Base-by-base conservation (phyloP, 2,888 invertebrate genomes). In the Tortrix viridana region DNA sequence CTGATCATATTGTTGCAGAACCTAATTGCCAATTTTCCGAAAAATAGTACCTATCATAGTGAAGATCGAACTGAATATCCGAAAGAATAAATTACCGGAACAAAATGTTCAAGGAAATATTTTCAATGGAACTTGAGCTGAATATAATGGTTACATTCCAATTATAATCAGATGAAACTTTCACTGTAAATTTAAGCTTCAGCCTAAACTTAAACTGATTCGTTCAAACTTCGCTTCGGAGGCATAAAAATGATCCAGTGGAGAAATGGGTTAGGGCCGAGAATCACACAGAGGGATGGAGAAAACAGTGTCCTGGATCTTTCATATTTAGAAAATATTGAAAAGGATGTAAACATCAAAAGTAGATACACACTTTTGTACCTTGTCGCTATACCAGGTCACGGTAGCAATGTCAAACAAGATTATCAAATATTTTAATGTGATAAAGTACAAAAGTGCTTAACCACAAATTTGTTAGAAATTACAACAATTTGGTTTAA, bases 211-310 rank as follows among this genome's bases (percentile, higher is more conserved):
- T 46, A 52, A 52, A 26, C 26, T 38, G 50, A 50, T 56, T 46
- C 37, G 23, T 37, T 44, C 22, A 52, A 43, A 58, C 57, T 43
- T 41, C 41, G 52, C 22, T 57, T 47, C 20, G 41, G 61, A 20
- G 47, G 41, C 32, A 63, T 63, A 47, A 63, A 57, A 63, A 63
- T 53, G 20, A 57, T 47, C 47, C 62, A 23, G 14, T 26, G 32
- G 22, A n/a, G 38, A 62, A 57, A 57, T 62, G 47, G 62, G 62
- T 62, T 57, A 57, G 57, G 62, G 62, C 47, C 57, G 47, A 23
- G n/a, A 46, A 38, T 19, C 18, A 6, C 16, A 48, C 52, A 57
- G 52, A 32, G 18, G 41, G 6, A 19, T 6, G n/a, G 2, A 12
- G 20, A 57, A 43, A 32, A 32, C 47, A 57, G 57, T 46, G 38